These are phyloP conservation scores for Lissocephala sabroskyi DNA, from an alignment of 2,888 invertebrate genomes.

Conservation along the genomic window DNA sequence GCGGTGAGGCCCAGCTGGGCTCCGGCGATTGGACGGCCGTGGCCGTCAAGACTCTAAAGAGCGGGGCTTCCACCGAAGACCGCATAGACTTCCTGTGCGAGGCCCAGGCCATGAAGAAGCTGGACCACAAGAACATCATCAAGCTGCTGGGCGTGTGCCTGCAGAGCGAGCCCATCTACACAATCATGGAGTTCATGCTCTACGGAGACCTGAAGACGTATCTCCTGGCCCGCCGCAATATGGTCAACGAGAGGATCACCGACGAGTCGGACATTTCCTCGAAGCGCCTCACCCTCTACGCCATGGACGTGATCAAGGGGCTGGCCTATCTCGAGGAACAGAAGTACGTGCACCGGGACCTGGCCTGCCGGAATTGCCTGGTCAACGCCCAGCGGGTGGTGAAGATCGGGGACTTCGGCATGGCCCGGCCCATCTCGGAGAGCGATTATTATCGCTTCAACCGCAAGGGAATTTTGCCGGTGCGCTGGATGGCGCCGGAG, in stretches of 20 bases:
- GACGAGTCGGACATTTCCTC: slow-evolving; percentile 84
- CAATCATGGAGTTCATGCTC: slow-evolving; percentile 95
- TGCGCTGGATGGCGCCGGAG: slow-evolving; percentile 96
- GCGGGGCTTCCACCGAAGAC: slow-evolving; percentile 86
- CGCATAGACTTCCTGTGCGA: slow-evolving; percentile 93
- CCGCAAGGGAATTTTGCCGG: slow-evolving; percentile 89
- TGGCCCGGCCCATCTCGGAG: slow-evolving; percentile 90
- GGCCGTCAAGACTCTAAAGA: slow-evolving; percentile 91
- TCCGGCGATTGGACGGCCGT: slow-evolving; percentile 86
- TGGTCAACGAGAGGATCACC: slow-evolving; percentile 78
- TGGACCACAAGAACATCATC: slow-evolving; percentile 91
- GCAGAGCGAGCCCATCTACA: slow-evolving; percentile 88
- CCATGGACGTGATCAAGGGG: slow-evolving; percentile 89
- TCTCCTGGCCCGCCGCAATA: slow-evolving; percentile 86
- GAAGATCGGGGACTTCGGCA: slow-evolving; percentile 90
- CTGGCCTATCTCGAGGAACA: slow-evolving; percentile 87
- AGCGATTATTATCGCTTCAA: slow-evolving; percentile 92
- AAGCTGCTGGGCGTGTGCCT: slow-evolving; percentile 89
- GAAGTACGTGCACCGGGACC: slow-evolving; percentile 92
- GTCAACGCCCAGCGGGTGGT: slow-evolving; percentile 82
- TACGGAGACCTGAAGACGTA: slow-evolving; percentile 94
- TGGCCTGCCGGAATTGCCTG: slow-evolving; percentile 85
- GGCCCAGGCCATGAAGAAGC: slow-evolving; percentile 94
- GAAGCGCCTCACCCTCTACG: slow-evolving; percentile 87
- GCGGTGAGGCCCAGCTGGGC: slow-evolving; percentile 83